Base-by-base conservation (phyloP, 2,797 vertebrate genomes). In the Micrastur ruficollis region DNA sequence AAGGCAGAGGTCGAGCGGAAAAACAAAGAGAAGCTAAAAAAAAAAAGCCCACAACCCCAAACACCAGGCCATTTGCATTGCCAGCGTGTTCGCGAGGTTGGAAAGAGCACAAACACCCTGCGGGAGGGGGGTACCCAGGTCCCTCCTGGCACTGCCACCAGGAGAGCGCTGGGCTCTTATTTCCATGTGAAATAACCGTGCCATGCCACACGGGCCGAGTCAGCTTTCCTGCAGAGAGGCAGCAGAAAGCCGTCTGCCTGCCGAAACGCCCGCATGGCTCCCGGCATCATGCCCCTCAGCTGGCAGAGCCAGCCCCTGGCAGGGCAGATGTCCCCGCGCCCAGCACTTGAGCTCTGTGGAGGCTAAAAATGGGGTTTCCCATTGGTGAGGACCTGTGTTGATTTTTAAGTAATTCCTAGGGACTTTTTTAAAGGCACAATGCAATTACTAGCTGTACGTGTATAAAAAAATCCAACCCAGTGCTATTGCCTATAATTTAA, bases 11-110 rank as follows among this genome's bases (percentile, higher is more conserved):
- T 29, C 2, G 2, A 89, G 92, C 21, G 20, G 62, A 89, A 82
- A 96, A 94, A 53, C 66, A 95, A 94, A 93, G 90, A 70, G 87
- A 59, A 95, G 56, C 68, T 67, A 10, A 18, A 78, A 36, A 59
- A 59, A 5, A 17, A 23, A 27, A 31, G 5, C 46, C 53, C 50
- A 7, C 49, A 40, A 17, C 44, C 71, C 34, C 86, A 5, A 49
- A 52, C 71, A 40, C 38, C 91, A 83, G 86, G 49, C 9, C 8
- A 0, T 70, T 93, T 75, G 90, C 29, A 25, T 78, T 14, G 0
- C 87, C 47, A 26, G 34, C 20, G 59, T 81, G 93, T 62, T 87
- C 63, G 36, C 61, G 17, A 46, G 93, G 76, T 72, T 44, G 18
- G 86, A 79, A 87, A 23, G 75, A 92, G 91, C 91, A 86, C 76